A percentile compares a stretch with the other conserved stretches of the same genome.
These are phyloP conservation scores for Zonotrichia albicollis DNA, from an alignment of 2,797 vertebrate species.

Conservation along the genomic window DNA sequence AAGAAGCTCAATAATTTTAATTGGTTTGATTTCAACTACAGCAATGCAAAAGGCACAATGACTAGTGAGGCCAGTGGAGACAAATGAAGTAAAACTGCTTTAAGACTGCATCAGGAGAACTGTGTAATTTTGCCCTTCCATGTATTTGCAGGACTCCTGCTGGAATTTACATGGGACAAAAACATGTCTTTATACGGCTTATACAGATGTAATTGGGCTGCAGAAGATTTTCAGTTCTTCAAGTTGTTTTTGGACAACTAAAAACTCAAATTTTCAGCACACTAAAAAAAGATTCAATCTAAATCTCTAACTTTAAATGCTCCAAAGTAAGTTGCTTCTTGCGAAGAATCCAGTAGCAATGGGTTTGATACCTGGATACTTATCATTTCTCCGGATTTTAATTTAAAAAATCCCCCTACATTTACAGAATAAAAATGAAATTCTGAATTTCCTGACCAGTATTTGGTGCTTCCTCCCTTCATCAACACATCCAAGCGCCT, in stretches of 20 bases:
- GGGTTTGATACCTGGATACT: conserved; percentile 90
- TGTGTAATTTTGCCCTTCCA: neutral
- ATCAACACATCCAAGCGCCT: conserved; percentile 82
- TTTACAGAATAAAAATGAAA: conserved; percentile 97
- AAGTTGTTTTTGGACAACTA: conserved; percentile 51
- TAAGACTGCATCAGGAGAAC: neutral
- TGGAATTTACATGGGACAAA: neutral
- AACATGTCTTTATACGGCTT: neutral
- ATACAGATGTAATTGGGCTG: neutral
- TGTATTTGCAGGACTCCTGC: neutral
- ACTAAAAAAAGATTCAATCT: conserved; percentile 69
- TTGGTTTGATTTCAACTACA: neutral
- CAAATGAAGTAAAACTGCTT: neutral
- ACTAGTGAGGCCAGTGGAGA: neutral
- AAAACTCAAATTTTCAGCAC: neutral
- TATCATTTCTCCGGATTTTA: conserved; percentile 86
- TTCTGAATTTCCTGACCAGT: conserved; percentile 83
- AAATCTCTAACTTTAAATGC: conserved; percentile 91
- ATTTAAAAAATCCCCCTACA: conserved; percentile 86
- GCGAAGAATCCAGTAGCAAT: conserved; percentile 86
- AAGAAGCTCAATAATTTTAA: neutral
- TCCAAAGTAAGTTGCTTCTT: conserved; percentile 92
- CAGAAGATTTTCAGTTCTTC: conserved; percentile 16
- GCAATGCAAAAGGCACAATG: neutral
- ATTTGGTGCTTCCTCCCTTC: conserved; percentile 92